phyloP scores from a whole-genome alignment of 2,797 vertebrate genomes.

The Phoebastria nigripes region DNA sequence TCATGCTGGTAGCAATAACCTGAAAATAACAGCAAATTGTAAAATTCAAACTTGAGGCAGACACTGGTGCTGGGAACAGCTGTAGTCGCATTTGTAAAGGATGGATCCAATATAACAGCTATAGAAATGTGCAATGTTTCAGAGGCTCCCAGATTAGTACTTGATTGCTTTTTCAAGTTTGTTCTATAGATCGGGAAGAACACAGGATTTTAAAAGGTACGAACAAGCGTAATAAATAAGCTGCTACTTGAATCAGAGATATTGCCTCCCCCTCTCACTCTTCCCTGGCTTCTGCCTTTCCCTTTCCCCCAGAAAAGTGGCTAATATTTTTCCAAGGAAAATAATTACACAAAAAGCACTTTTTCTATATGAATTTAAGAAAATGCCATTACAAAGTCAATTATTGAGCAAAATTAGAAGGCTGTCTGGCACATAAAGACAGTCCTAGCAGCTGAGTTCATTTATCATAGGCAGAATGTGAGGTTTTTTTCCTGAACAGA shows the following conservation, averaged over 20 bases:
- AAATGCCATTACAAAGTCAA: background rate
- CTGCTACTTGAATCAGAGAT: background rate
- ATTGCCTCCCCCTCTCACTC: background rate
- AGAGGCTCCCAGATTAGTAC: conserved; percentile 30
- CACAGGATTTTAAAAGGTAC: conserved; percentile 11
- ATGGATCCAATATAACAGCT: conserved; percentile 30
- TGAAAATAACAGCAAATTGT: conserved; percentile 57
- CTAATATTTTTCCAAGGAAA: background rate
- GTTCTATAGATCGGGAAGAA: conserved; percentile 8
- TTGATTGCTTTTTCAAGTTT: conserved; percentile 57
- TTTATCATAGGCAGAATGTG: background rate
- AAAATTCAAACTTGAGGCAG: conserved; percentile 55
- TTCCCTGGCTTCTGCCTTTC: background rate
- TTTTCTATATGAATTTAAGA: background rate
- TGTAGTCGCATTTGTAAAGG: conserved; percentile 26
- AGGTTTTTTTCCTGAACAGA: rapidly evolving
- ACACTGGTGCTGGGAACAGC: conserved; percentile 24
- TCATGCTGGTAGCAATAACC: conserved; percentile 57
- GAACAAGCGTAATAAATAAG: background rate
- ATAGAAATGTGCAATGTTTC: conserved; percentile 30
- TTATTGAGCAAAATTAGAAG: background rate
- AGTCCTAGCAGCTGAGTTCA: background rate
- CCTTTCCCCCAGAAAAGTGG: background rate
- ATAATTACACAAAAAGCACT: background rate
- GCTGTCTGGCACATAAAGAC: background rate